phyloP scores from a whole-genome alignment of 2,113 vertebrate genomes.

The Callithrix jacchus region DNA sequence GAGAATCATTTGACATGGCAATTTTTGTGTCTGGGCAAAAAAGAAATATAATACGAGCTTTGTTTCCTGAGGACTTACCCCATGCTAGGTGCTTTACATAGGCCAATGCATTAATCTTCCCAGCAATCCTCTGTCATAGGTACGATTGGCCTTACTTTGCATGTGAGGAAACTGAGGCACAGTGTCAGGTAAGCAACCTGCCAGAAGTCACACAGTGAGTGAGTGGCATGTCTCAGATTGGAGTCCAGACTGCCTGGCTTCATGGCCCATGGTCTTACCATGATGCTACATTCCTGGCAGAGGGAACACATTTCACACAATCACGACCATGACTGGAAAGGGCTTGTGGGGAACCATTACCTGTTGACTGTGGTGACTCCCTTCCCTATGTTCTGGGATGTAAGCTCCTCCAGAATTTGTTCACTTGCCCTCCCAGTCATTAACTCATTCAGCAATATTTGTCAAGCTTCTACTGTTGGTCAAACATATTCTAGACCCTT shows the following conservation, averaged over 20 bases:
- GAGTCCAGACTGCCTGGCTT: background rate
- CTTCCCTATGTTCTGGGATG: background rate
- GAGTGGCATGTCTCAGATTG: background rate
- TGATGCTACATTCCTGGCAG: background rate
- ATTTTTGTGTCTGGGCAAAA: background rate
- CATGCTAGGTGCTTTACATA: background rate
- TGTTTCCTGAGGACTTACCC: background rate
- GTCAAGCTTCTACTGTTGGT: background rate
- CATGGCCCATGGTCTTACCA: too few species aligned
- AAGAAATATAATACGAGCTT: background rate
- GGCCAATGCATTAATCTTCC: background rate
- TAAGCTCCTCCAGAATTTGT: background rate
- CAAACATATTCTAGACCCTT: background rate
- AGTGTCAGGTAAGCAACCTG: background rate
- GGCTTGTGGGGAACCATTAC: background rate
- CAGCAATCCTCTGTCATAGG: background rate
- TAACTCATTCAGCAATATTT: background rate
- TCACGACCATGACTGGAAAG: fast-evolving
- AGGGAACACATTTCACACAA: background rate
- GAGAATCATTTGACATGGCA: background rate
- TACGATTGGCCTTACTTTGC: background rate
- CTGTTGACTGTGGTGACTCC: background rate
- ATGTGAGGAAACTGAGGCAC: background rate
- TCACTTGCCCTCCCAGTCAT: background rate
- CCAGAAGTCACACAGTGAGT: too few species aligned